phyloP scores from a whole-genome alignment of 2,888 invertebrate species.

The Tetramorium bicarinatum region DNA sequence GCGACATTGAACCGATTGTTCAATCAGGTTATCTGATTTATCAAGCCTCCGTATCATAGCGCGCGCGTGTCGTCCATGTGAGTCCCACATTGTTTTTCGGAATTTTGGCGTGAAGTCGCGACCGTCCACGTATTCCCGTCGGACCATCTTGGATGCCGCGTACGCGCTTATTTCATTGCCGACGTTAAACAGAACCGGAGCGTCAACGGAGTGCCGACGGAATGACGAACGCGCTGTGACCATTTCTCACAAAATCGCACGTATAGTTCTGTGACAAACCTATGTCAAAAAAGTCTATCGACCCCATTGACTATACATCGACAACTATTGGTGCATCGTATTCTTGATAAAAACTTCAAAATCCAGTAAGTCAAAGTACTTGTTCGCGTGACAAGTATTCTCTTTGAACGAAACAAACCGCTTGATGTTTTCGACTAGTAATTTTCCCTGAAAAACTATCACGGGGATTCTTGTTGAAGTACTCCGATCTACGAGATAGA shows the following conservation, averaged over 20 bases:
- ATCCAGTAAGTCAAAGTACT: background rate
- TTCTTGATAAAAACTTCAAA: background rate
- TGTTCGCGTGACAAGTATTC: background rate
- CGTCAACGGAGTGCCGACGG: background rate
- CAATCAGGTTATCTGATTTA: conserved; percentile 69
- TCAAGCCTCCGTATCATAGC: conserved; percentile 59
- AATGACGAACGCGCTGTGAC: background rate
- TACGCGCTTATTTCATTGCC: background rate
- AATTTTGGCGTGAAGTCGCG: background rate
- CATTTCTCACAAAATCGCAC: background rate
- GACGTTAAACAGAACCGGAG: background rate
- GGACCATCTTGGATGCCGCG: conserved; percentile 53
- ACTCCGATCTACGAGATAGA: background rate
- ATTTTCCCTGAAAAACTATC: background rate
- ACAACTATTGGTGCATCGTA: background rate
- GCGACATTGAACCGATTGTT: conserved; percentile 48
- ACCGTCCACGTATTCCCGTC: conserved; percentile 6
- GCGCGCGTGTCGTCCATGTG: conserved; percentile 15
- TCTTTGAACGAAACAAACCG: background rate
- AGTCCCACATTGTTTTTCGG: background rate
- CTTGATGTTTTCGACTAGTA: background rate
- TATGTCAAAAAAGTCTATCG: background rate
- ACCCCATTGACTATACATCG: background rate
- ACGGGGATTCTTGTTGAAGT: conserved; percentile 16
- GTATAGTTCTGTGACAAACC: background rate